Evolutionary conservation across 2,113 vertebrate genomes (phyloP).

Genomic region (Eubucco bourcierii): DNA sequence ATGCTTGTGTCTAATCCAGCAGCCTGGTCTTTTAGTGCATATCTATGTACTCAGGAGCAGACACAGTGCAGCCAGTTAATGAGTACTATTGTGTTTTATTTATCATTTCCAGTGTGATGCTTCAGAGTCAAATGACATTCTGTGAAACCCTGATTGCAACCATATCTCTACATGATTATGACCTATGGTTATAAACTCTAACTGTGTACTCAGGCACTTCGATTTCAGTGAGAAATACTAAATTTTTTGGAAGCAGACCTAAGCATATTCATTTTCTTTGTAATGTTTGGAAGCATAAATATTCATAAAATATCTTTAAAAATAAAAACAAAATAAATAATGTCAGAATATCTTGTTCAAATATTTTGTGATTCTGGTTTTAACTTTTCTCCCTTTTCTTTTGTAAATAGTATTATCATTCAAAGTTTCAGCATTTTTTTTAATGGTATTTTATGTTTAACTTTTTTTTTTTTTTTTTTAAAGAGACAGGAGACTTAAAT

Average conservation of each 20-base stretch:
- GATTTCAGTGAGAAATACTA: background rate
- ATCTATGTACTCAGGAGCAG: background rate
- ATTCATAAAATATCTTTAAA: background rate
- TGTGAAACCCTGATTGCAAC: background rate
- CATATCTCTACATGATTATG: background rate
- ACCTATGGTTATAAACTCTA: background rate
- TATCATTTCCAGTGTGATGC: background rate
- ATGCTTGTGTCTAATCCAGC: background rate
- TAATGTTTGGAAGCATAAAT: background rate
- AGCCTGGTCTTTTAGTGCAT: background rate
- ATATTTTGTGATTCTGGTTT: background rate
- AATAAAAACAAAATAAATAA: background rate
- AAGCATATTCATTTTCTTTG: background rate
- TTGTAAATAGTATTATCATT: background rate
- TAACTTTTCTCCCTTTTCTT: background rate
- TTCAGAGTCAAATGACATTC: background rate
- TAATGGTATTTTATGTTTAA: background rate
- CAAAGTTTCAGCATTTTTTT: background rate
- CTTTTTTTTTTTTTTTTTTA: background rate
- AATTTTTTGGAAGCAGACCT: background rate
- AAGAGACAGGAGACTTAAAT: fast-evolving
- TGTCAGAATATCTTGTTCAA: background rate
- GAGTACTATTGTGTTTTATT: background rate
- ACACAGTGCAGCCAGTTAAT: background rate
- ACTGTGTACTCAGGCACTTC: background rate